Percentiles rank a stretch among this genome's conserved stretches.
These are phyloP conservation scores for Chrysemys picta DNA, from an alignment of 2,113 vertebrate species.

Conservation along the genomic window DNA sequence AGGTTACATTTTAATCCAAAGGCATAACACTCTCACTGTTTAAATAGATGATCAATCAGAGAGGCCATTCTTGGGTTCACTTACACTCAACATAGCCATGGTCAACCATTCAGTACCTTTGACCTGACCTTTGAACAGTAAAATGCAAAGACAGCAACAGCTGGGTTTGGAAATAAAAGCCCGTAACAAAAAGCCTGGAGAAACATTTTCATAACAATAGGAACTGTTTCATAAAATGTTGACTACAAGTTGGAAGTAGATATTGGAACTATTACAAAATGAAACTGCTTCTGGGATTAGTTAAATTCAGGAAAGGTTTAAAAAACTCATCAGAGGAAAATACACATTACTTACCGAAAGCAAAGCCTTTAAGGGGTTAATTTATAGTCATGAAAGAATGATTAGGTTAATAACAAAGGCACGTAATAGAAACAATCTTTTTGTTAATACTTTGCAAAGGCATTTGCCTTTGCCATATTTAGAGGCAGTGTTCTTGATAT, in stretches of 20 bases:
- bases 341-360: slow-evolving; percentile 58
- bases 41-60: slow-evolving; percentile 71
- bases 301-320: slow-evolving; percentile 53
- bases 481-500: slow-evolving; percentile 53
- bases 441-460: slow-evolving; percentile 11
- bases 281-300: slow-evolving; percentile 31
- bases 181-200: slow-evolving; percentile 61
- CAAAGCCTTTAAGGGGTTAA: slow-evolving; percentile 42
- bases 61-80: slow-evolving; percentile 74
- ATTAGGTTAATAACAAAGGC: slow-evolving; percentile 62
- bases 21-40: slow-evolving; percentile 70
- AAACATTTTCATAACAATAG: slow-evolving; percentile 76
- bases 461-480: slow-evolving; percentile 42
- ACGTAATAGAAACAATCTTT: slow-evolving; percentile 33
- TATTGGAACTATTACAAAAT: slow-evolving; percentile 7
- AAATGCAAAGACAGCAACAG: slow-evolving; percentile 66
- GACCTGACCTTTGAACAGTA: slow-evolving; percentile 71
- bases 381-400: slow-evolving; percentile 56
- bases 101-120: slow-evolving; percentile 70
- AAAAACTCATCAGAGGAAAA: slow-evolving; percentile 45
- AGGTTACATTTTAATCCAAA: slow-evolving; percentile 70
- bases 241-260: slow-evolving; percentile 17
- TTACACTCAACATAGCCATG: slow-evolving; percentile 63
- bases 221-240: slow-evolving; percentile 66
- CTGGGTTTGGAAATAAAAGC: slow-evolving; percentile 60